Conservation (phyloP, 2,888 invertebrate genomes). For the Acronicta alni region DNA sequence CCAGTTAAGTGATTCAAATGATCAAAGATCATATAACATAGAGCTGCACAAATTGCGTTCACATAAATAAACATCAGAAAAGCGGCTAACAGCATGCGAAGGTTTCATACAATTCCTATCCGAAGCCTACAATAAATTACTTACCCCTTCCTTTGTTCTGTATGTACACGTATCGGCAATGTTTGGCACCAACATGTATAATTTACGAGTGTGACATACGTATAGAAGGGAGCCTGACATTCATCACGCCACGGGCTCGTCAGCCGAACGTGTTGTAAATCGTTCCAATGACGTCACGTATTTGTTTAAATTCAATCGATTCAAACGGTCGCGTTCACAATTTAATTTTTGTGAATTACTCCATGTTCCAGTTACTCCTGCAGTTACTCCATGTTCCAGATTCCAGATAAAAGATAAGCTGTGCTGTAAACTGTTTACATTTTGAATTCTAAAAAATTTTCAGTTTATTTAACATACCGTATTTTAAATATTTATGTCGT, state of each 20-base stretch:
- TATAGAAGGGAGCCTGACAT: conserved; percentile 55
- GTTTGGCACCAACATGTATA: conserved; percentile 56
- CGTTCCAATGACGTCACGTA: conserved; percentile 55
- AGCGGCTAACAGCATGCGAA: conserved; percentile 11
- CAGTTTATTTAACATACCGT: no score
- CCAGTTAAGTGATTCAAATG: not conserved
- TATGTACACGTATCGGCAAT: conserved; percentile 47
- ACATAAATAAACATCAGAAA: conserved; percentile 18
- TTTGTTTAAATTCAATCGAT: conserved; percentile 57
- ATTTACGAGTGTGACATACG: conserved; percentile 54
- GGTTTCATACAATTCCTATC: conserved; percentile 39
- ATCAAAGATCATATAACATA: not conserved
- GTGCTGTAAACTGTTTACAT: conserved; percentile 7
- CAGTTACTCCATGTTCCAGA: conserved; percentile 28
- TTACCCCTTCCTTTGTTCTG: conserved; percentile 43
- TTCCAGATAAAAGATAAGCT: conserved; percentile 24
- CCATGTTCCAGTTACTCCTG: conserved; percentile 7
- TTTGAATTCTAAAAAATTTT: no score
- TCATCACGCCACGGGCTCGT: conserved; percentile 63
- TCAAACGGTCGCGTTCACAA: conserved; percentile 35
- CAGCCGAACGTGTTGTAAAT: conserved; percentile 63
- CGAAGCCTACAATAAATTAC: conserved; percentile 49
- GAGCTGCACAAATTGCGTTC: not conserved
- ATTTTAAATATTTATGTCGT: no score
- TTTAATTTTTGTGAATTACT: conserved; percentile 33